Conservation (phyloP, 2,888 invertebrate genomes). For the Syrphus vitripennis region DNA sequence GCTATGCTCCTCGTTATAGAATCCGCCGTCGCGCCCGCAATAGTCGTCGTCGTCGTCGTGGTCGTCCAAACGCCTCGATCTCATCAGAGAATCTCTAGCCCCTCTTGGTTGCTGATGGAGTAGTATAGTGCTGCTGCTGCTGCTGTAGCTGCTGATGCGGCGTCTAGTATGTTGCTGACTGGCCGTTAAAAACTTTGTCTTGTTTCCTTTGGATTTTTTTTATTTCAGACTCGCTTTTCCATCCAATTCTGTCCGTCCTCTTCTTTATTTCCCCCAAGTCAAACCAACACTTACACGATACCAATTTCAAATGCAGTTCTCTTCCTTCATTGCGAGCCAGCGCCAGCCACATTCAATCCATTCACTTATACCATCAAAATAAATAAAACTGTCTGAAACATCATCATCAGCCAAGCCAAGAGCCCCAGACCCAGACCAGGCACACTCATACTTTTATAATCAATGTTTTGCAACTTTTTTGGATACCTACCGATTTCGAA, state of each 20-base stretch:
- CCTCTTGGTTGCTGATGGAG: slow-evolving; percentile 64
- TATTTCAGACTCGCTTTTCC: slow-evolving; percentile 38
- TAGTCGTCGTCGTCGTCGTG: slow-evolving; percentile 29
- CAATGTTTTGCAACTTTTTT: slow-evolving; percentile 56
- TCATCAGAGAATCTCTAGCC: slow-evolving; percentile 70
- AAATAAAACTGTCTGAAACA: slow-evolving; percentile 36
- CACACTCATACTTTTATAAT: slow-evolving; percentile 41
- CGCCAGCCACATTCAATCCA: too few species aligned
- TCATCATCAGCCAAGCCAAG: neutral
- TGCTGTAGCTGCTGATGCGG: slow-evolving; percentile 62
- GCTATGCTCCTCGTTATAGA: slow-evolving; percentile 50
- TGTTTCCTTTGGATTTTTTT: slow-evolving; percentile 58
- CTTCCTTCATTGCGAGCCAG: slow-evolving; percentile 56
- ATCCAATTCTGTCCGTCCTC: slow-evolving; percentile 69
- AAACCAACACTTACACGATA: slow-evolving; percentile 32
- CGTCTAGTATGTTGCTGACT: slow-evolving; percentile 71
- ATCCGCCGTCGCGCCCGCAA: slow-evolving; percentile 54
- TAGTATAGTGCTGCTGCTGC: slow-evolving; percentile 17
- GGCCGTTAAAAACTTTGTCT: slow-evolving; percentile 58
- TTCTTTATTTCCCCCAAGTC: slow-evolving; percentile 54
- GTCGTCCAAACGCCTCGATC: slow-evolving; percentile 53
- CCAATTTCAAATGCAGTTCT: slow-evolving; percentile 64
- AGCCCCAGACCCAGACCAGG: neutral
- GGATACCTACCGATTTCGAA: slow-evolving; percentile 48
- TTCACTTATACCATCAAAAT: neutral